phyloP scores from a whole-genome alignment of 2,797 vertebrate genomes.

The Oreortyx pictus region DNA sequence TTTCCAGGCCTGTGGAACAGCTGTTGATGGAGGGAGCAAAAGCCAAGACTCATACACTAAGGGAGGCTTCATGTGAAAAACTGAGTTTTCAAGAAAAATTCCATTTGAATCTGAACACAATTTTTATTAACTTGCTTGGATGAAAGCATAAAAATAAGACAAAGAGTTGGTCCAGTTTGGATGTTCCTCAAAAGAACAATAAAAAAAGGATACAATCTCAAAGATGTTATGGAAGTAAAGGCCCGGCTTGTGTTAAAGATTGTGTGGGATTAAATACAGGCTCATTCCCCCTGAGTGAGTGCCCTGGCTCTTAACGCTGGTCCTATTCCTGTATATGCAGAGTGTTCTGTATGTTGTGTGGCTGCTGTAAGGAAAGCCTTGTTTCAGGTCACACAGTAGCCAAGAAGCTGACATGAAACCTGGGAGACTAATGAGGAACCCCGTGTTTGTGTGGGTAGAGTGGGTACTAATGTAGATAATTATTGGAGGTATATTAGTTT shows the following conservation, averaged over 20 bases:
- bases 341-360: neutral
- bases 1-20: too few species aligned
- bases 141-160: neutral
- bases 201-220: neutral
- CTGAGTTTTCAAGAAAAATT: too few species aligned
- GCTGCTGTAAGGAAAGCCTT: neutral
- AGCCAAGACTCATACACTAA: too few species aligned
- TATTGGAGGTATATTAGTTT: neutral
- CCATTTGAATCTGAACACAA: too few species aligned
- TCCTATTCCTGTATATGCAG: neutral
- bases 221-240: neutral
- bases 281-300: neutral
- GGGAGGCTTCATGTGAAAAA: too few species aligned
- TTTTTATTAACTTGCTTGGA: too few species aligned
- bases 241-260: neutral
- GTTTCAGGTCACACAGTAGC: neutral
- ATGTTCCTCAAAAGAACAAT: neutral
- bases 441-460: neutral
- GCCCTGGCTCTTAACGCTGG: neutral
- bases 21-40: too few species aligned
- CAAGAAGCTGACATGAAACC: fast-evolving
- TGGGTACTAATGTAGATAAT: neutral
- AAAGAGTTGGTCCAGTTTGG: neutral
- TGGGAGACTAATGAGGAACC: too few species aligned
- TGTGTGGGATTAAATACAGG: neutral